A percentile compares a stretch with the other conserved stretches of the same genome.
phyloP scores from a whole-genome alignment of 1,140 invertebrate genomes.

The Drosophila busckii region DNA sequence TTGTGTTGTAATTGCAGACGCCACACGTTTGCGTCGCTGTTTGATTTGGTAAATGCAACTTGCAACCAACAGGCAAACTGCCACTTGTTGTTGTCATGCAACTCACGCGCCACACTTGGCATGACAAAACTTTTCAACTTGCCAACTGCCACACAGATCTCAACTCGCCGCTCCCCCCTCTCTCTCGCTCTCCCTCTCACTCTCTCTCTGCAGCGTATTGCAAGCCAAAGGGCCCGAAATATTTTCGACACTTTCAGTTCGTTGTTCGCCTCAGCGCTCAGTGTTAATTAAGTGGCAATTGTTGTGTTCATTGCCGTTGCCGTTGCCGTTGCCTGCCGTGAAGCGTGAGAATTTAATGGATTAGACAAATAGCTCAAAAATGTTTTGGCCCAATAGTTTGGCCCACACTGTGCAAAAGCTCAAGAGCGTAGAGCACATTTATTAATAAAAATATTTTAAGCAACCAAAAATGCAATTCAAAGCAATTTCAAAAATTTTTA shows the following conservation, averaged over 20 bases:
- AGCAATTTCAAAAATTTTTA: no score
- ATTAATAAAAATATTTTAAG: no score
- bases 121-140: conserved; percentile 68
- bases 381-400: background rate
- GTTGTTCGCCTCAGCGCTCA: conserved; percentile 1
- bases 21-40: conserved; percentile 73
- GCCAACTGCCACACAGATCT: conserved; percentile 10
- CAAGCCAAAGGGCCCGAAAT: conserved; percentile 45
- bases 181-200: background rate
- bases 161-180: background rate
- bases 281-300: conserved; percentile 75
- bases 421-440: conserved; percentile 1
- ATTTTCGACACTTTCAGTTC: conserved; percentile 56
- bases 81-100: conserved; percentile 52
- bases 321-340: no score
- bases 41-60: conserved; percentile 75
- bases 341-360: conserved; percentile 73
- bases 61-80: conserved; percentile 30
- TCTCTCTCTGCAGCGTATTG: conserved; percentile 10
- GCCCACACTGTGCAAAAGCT: background rate
- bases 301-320: conserved; percentile 50
- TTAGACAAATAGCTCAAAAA: conserved; percentile 44
- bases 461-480: no score
- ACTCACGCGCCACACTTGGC: conserved; percentile 63
- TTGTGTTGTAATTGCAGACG: conserved; percentile 78